Evolutionary conservation across 2,113 vertebrate genomes (phyloP).

Genomic region (Poeciliopsis retropinna): DNA sequence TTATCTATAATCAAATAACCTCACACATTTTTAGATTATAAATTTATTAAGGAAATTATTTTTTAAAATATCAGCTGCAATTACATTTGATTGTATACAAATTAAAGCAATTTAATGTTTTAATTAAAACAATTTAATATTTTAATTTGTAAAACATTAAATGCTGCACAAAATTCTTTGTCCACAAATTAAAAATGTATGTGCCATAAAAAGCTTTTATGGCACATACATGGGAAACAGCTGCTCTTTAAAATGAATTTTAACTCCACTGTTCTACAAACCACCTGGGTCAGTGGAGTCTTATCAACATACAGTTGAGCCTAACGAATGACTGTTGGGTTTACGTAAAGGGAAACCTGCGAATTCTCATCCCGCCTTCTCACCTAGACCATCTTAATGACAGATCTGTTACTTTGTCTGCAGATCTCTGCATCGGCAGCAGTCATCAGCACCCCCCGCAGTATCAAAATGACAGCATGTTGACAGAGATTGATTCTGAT

Average conservation of each 20-base stretch:
- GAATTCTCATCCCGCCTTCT: constrained; percentile 6
- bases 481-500: constrained; percentile 73
- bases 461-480: constrained; percentile 43
- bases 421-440: constrained; percentile 32
- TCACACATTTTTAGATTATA: neutral
- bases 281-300: neutral
- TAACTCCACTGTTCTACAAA: constrained; percentile 1
- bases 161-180: too few relatives aligned
- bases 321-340: constrained; percentile 3
- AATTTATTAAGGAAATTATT: neutral
- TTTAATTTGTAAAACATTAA: too few relatives aligned
- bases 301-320: constrained; percentile 6
- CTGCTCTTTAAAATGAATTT: neutral
- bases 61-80: neutral
- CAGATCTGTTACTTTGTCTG: constrained; percentile 17
- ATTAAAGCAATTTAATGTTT: too few relatives aligned
- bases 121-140: too few relatives aligned
- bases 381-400: constrained; percentile 19
- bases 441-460: constrained; percentile 25
- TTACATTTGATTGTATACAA: too few relatives aligned
- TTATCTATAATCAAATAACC: neutral
- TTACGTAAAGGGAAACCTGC: constrained; percentile 7
- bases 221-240: neutral
- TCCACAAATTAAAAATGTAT: too few relatives aligned
- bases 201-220: too few relatives aligned